Evolutionary conservation across 2,797 vertebrate species (phyloP), one percentile per base, ranked within the genome.

Genomic region (Cuculus canorus): DNA sequence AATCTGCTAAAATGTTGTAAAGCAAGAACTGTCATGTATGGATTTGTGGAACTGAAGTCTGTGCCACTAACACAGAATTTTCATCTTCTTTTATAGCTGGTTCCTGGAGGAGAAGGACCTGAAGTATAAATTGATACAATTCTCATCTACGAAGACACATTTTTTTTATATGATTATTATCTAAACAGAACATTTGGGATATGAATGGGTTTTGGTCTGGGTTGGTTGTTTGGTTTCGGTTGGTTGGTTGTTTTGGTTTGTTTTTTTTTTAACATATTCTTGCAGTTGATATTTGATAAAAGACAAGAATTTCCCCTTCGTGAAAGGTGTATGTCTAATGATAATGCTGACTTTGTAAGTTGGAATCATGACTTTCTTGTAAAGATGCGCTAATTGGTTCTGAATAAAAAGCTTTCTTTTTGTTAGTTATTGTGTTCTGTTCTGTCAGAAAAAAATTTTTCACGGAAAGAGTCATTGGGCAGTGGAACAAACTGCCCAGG

Each of bases 71-170:
- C 48, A 39, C 47, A 64, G 50, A 88, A 53, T 56, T 84, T 7
- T 81, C 22, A 43, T 95, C 72, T 37, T 83, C 56, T 86, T 90
- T 77, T 97, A 28, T 96, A 99, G 99, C 98, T 99, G 91, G 99
- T 99, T 96, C 99, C 99, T 64, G 99, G 99, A 97, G 99, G 99
- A 95, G 99, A 99, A 98, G 99, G 99, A 86, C 99, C 99, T 65
- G 99, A 99, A 97, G 99, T 99, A 32, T 99, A 96, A 98, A 72
- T 79, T 82, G 86, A 93, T 84, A 68, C 27, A 32, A 61, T 87
- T 93, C 65, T 69, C 56, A 27, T 79, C 59, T n/a, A 1, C 93
- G 90, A 95, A 92, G 95, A 94, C 77, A 17, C 72, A 30, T 85
- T 82, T 91, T 82, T 52, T 54, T 87, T 88, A 82, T 93, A 93